Percentiles rank a stretch among this genome's conserved stretches.
These are phyloP conservation scores for Prunella strophiata DNA, from an alignment of 2,797 vertebrate species.

Conservation along the genomic window DNA sequence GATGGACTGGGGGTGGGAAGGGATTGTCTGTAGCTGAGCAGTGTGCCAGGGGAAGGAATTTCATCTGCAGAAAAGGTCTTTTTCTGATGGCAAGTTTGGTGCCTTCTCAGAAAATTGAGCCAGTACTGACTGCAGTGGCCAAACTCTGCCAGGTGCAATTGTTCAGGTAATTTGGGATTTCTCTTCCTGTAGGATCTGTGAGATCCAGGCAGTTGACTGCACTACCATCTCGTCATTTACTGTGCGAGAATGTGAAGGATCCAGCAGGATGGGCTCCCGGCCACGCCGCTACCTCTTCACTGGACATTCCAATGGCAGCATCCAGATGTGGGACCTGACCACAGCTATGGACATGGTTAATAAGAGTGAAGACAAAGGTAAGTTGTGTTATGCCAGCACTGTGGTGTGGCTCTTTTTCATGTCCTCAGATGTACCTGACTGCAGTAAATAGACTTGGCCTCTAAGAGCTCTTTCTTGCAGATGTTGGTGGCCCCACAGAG, in stretches of 20 bases:
- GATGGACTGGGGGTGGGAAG: background rate
- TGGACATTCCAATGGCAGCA: slow-evolving; percentile 94
- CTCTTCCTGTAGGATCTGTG: slow-evolving; percentile 86
- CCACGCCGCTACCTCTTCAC: slow-evolving; percentile 96
- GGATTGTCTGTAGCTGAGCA: background rate
- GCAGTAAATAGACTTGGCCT: background rate
- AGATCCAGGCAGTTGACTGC: slow-evolving; percentile 95
- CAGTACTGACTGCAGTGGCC: background rate
- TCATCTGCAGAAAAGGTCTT: background rate
- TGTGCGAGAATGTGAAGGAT: slow-evolving; percentile 95
- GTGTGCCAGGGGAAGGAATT: background rate
- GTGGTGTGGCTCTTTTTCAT: background rate
- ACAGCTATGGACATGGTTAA: slow-evolving; percentile 96
- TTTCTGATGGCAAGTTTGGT: background rate
- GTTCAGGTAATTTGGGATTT: background rate
- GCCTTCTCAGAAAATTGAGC: background rate
- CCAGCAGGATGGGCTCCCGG: slow-evolving; percentile 95
- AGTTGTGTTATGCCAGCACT: background rate
- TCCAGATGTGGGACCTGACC: slow-evolving; percentile 99
- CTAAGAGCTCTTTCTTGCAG: slow-evolving; percentile 68
- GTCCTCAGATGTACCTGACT: background rate
- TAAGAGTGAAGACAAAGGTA: slow-evolving; percentile 89
- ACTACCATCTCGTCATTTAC: slow-evolving; percentile 95
- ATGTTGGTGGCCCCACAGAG: slow-evolving; percentile 91
- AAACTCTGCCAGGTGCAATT: background rate